These are phyloP conservation scores for Cyanoramphus novaezelandiae DNA, from an alignment of 2,113 vertebrate genomes.

Conservation along the genomic window DNA sequence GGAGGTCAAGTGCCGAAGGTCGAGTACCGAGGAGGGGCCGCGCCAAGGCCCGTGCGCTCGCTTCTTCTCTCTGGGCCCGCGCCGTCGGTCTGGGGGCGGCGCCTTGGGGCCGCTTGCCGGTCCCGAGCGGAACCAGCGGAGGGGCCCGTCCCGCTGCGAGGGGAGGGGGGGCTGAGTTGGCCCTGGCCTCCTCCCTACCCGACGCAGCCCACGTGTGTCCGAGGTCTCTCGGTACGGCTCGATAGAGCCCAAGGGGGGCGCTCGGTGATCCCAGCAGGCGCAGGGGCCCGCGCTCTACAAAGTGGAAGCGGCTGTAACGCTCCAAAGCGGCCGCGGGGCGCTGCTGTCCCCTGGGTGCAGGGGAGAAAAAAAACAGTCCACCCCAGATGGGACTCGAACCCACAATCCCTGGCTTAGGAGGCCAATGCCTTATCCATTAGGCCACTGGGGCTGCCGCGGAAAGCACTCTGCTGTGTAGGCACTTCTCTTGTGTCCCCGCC, in stretches of 20 bases:
- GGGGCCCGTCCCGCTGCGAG: fast-evolving
- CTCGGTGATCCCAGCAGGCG: fast-evolving
- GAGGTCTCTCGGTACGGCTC: fast-evolving
- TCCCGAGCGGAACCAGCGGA: not conserved
- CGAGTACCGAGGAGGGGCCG: too few species aligned
- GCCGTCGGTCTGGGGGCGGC: not conserved
- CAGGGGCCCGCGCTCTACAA: fast-evolving
- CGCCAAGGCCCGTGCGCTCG: too few species aligned
- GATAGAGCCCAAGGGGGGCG: fast-evolving
- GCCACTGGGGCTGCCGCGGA: not conserved
- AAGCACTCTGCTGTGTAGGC: fast-evolving
- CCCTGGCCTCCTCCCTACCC: not conserved
- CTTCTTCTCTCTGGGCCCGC: not conserved
- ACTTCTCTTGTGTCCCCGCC: fast-evolving
- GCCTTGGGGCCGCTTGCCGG: not conserved
- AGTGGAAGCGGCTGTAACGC: too few species aligned
- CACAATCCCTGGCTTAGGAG: constrained; percentile 82
- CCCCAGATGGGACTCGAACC: constrained; percentile 82
- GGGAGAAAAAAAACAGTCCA: not conserved
- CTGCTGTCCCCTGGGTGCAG: not conserved
- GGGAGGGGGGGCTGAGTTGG: not conserved
- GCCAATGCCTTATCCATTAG: constrained; percentile 76
- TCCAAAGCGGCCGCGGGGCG: fast-evolving
- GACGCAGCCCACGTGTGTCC: not conserved
- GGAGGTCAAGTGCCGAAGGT: not conserved